A percentile compares a stretch with the other conserved stretches of the same genome.
phyloP scores from a whole-genome alignment of 2,113 vertebrate species.

The Chinchilla lanigera region DNA sequence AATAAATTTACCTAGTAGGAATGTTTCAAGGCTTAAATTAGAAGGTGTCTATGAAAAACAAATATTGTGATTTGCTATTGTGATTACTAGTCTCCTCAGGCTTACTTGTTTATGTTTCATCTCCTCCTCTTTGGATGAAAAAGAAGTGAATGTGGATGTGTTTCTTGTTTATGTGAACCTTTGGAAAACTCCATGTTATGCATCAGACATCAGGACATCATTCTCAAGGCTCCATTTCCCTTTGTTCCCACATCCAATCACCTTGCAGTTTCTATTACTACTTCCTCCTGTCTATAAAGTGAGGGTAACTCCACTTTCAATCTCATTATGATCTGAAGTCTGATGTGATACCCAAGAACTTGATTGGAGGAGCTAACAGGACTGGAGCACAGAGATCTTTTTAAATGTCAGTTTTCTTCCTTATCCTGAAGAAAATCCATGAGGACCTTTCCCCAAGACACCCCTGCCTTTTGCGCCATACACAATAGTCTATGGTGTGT shows the following conservation, averaged over 20 bases:
- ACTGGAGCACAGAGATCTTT: background rate
- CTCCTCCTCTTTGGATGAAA: background rate
- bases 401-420: background rate
- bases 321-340: background rate
- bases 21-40: conserved; percentile 39
- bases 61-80: background rate
- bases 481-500: background rate
- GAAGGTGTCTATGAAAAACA: background rate
- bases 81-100: background rate
- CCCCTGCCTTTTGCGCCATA: background rate
- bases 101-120: background rate
- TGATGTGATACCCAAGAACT: background rate
- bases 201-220: background rate
- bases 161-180: conserved; percentile 37
- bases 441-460: background rate
- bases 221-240: background rate
- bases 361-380: background rate
- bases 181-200: background rate
- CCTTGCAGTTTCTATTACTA: background rate
- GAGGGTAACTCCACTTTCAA: background rate
- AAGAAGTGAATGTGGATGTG: background rate
- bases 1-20: background rate
- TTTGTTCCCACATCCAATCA: background rate
- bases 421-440: conserved; percentile 37
- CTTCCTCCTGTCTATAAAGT: background rate